Evolutionary conservation across 2,888 invertebrate genomes (phyloP).

Genomic region (Ormyrus rosae): DNA sequence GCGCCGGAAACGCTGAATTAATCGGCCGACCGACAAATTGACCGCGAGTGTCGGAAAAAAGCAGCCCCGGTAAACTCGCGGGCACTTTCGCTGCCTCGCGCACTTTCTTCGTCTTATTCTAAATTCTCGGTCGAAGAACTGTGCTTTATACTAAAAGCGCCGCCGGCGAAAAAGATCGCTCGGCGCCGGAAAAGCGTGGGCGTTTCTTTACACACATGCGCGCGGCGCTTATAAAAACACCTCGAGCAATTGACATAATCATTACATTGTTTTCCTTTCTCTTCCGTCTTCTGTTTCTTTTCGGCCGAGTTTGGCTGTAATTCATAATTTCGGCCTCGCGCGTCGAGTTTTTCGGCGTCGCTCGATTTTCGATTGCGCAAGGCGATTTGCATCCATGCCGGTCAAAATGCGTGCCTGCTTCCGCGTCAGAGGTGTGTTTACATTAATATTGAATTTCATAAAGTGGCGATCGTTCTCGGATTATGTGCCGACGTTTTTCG

Average conservation of each 20-base stretch:
- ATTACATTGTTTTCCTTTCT: neutral
- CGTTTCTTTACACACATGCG: neutral
- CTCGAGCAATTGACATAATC: conserved; percentile 30
- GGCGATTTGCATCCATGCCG: too few species aligned
- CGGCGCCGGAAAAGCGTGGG: conserved; percentile 35
- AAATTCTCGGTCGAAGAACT: conserved; percentile 12
- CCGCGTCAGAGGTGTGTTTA: too few species aligned
- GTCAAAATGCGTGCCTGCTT: too few species aligned
- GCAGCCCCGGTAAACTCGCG: neutral
- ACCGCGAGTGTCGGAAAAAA: neutral
- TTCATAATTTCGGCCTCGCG: too few species aligned
- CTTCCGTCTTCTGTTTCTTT: too few species aligned
- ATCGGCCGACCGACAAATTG: conserved; percentile 21
- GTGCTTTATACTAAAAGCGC: neutral
- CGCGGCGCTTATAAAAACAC: conserved; percentile 8
- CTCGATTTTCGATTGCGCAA: neutral
- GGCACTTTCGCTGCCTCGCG: neutral
- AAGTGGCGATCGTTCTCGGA: too few species aligned
- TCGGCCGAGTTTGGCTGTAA: too few species aligned
- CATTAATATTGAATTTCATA: too few species aligned
- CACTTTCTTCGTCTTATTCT: conserved; percentile 40
- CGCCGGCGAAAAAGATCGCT: conserved; percentile 18
- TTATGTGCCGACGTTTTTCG: too few species aligned
- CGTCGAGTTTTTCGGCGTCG: neutral
- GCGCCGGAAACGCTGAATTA: conserved; percentile 18